Percentiles rank a stretch among this genome's conserved stretches.
Evolutionary conservation across 2,113 vertebrate genomes (phyloP).

Genomic region (Strix uralensis): DNA sequence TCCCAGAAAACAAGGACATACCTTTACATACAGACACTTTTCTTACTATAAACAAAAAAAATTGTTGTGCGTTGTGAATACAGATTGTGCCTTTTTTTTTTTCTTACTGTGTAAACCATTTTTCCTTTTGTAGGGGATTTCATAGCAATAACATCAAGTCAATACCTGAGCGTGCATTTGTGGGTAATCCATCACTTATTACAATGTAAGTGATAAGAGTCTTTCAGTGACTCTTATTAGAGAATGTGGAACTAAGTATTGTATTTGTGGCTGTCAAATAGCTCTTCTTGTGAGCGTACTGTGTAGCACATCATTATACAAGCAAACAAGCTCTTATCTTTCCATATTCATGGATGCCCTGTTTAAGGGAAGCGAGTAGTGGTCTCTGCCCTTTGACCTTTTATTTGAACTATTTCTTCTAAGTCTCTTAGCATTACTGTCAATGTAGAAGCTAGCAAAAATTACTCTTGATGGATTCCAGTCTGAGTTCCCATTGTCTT

Average conservation of each 20-base stretch:
- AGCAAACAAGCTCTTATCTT: not conserved
- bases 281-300: not conserved
- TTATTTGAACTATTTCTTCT: not conserved
- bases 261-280: not conserved
- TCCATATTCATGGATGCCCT: not conserved
- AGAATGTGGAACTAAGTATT: not conserved
- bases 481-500: not conserved
- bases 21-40: not conserved
- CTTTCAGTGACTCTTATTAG: not conserved
- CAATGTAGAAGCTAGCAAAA: not conserved
- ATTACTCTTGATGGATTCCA: not conserved
- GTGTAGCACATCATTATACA: not conserved
- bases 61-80: not conserved
- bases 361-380: not conserved
- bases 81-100: not conserved
- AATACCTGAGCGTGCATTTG: slow-evolving; percentile 90
- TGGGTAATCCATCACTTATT: slow-evolving; percentile 87
- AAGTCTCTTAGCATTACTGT: not conserved
- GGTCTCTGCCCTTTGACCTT: not conserved
- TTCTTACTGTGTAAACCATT: not conserved
- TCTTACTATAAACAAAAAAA: not conserved
- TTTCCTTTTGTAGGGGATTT: slow-evolving; percentile 82
- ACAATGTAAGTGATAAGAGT: slow-evolving; percentile 83
- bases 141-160: slow-evolving; percentile 92
- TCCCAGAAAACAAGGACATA: not conserved